A percentile compares a stretch with the other conserved stretches of the same genome.
Evolutionary conservation across 2,113 vertebrate genomes (phyloP).

Genomic region (Smithornis capensis): DNA sequence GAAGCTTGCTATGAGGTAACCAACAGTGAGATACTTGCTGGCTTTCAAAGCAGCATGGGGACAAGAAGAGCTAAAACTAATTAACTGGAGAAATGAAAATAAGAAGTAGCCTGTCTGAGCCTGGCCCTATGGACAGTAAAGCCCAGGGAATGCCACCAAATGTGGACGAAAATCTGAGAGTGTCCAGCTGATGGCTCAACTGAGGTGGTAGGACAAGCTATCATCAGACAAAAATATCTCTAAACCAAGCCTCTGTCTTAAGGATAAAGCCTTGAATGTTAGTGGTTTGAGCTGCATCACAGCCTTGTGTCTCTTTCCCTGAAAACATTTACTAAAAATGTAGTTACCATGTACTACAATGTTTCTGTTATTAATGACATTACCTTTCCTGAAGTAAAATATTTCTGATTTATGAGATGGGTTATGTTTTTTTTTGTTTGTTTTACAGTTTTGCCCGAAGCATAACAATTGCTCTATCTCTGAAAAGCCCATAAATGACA

Average conservation of each 20-base stretch:
- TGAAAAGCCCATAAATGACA: neutral
- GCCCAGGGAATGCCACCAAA: fast-evolving
- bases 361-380: neutral
- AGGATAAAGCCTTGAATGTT: neutral
- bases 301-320: neutral
- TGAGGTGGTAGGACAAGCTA: neutral
- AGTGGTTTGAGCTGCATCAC: neutral
- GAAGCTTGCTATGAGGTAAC: neutral
- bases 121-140: neutral
- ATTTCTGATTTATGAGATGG: neutral
- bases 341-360: neutral
- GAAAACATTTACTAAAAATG: neutral
- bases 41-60: neutral
- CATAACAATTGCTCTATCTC: neutral
- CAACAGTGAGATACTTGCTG: neutral
- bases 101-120: neutral
- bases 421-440: neutral
- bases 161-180: neutral
- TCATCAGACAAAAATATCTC: neutral
- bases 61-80: neutral
- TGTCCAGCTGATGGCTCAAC: neutral
- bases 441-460: neutral
- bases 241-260: neutral
- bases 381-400: neutral
- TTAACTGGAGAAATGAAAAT: neutral